Percentiles rank a stretch among this genome's conserved stretches.
phyloP scores from a whole-genome alignment of 2,888 invertebrate species.

The Epistrophe grossulariae region DNA sequence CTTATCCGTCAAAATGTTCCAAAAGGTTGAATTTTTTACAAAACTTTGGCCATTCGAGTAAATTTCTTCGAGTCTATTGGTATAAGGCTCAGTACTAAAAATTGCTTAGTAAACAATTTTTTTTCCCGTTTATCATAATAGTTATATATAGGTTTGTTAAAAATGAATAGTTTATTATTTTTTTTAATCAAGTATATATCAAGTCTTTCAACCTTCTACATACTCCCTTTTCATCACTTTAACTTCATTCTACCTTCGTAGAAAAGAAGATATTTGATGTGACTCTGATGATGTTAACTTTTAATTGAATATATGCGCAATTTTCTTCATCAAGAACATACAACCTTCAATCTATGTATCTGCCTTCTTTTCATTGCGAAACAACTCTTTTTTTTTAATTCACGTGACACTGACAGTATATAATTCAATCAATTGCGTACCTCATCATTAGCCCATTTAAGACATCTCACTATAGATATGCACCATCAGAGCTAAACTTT shows the following conservation, averaged over 20 bases:
- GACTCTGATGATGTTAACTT: slow-evolving; percentile 11
- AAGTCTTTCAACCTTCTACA: neutral
- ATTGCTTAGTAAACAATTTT: too few relatives aligned
- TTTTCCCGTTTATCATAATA: too few relatives aligned
- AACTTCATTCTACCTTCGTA: neutral
- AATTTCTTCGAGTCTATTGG: too few relatives aligned
- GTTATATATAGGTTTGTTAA: neutral
- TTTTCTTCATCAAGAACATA: neutral
- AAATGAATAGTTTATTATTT: neutral
- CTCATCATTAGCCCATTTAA: slow-evolving; percentile 62
- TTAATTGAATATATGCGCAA: slow-evolving; percentile 16
- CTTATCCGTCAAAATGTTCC: too few relatives aligned
- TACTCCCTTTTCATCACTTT: neutral
- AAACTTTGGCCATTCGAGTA: too few relatives aligned
- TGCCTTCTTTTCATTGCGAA: neutral
- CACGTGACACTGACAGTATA: slow-evolving; percentile 47
- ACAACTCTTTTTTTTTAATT: slow-evolving; percentile 31
- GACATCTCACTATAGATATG: slow-evolving; percentile 63
- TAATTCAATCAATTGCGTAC: slow-evolving; percentile 72
- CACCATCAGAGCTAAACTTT: slow-evolving; percentile 12
- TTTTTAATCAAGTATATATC: neutral
- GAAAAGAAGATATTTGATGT: neutral
- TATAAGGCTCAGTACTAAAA: too few relatives aligned
- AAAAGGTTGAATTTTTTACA: too few relatives aligned
- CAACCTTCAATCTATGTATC: slow-evolving; percentile 8